Evolutionary conservation across 2,888 invertebrate species (phyloP).

Genomic region (Germaria angustata): DNA sequence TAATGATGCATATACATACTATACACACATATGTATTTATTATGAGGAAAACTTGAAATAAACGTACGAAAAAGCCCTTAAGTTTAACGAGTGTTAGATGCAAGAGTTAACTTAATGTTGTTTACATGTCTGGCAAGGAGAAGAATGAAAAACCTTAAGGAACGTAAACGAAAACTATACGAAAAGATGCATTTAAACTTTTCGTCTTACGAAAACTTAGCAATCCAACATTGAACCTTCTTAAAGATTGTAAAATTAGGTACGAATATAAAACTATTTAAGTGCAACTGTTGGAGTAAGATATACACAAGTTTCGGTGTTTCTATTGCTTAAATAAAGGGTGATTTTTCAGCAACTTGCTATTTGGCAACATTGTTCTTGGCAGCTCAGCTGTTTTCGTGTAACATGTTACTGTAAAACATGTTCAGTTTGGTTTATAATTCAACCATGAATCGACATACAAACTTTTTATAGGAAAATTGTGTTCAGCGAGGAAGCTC

Average conservation of each 20-base stretch:
- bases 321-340: too few species aligned
- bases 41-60: not conserved
- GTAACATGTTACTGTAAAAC: too few species aligned
- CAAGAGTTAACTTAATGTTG: slow-evolving; percentile 54
- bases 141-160: not conserved
- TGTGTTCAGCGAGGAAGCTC: too few species aligned
- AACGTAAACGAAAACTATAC: slow-evolving; percentile 27
- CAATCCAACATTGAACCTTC: not conserved
- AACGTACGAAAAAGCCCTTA: slow-evolving; percentile 13
- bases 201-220: slow-evolving; percentile 21
- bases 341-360: too few species aligned
- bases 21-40: too few species aligned
- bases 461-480: too few species aligned
- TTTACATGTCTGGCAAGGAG: slow-evolving; percentile 56
- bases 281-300: not conserved
- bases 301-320: not conserved
- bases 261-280: not conserved
- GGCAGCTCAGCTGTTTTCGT: too few species aligned
- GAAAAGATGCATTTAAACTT: slow-evolving; percentile 44
- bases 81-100: slow-evolving; percentile 54
- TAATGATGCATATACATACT: not conserved
- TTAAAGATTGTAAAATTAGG: slow-evolving; percentile 7
- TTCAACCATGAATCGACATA: too few species aligned
- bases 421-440: too few species aligned
- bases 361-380: too few species aligned